Base-by-base conservation (phyloP, 1,140 invertebrate genomes). In the Medauroidea extradentata region DNA sequence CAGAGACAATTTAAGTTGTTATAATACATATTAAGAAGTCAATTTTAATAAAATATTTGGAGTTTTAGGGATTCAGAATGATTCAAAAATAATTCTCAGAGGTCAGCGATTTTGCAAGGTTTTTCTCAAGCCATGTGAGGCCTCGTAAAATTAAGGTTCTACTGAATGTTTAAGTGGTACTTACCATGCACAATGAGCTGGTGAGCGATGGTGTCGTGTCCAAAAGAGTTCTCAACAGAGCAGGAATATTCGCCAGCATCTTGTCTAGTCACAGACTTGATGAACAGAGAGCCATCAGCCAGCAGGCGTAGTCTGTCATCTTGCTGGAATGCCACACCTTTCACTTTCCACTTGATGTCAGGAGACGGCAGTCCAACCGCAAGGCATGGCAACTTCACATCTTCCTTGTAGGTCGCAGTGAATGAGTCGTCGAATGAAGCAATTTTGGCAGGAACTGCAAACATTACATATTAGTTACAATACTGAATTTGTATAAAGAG, bases 181-280 rank as follows among this genome's bases (percentile, higher is more conserved):
- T 77, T 73, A 91, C 90, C 89, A 61, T 92, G 81, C 5, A 97
- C 92, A 60, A 93, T 84, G 23, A 98, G 78, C 48, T 88, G 86
- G 71, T 96, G 93, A 4, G 92, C 95, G 41, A 95, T 92, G 19
- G 87, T 91, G 68, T 95, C 93, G 63, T 91, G 89, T 34, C 94
- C 94, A 73, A 93, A 94, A 13, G 89, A 86, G 76, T 97, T 98
- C 71, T 93, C 91, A 4, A 95, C 95, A 63, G 88, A 87, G 74
- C 95, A 98, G 0, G 88, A 86, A 68, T 94, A 94, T 74, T 94
- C 90, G 34, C 91, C 92, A 57, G 91, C 92, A 76, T 96, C 93
- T 60, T 90, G 87, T 49, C 91, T 82, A 48, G 90, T 89, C 0
- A 96, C 90, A 65, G 91, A 87, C 62, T 91, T 89, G 49, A 98